phyloP scores from a whole-genome alignment of 2,888 invertebrate genomes.

The Heliconius sara region DNA sequence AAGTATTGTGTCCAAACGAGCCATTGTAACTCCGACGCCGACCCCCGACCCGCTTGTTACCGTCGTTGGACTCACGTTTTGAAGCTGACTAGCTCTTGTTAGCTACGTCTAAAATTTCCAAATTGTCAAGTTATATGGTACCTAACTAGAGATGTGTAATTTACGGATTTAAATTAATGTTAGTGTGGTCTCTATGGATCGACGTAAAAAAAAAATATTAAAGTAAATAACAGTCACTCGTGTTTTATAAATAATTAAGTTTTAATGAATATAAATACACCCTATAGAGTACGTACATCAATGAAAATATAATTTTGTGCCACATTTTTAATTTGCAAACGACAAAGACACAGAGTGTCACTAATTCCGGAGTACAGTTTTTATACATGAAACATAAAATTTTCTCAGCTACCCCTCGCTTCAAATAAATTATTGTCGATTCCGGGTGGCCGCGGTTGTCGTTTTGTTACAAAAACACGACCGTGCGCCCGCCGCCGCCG shows the following conservation, averaged over 20 bases:
- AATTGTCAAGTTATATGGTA: neutral
- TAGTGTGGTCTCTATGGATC: neutral
- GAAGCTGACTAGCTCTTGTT: constrained; percentile 55
- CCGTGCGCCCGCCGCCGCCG: constrained; percentile 61
- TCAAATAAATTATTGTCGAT: constrained; percentile 79
- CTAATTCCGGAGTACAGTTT: constrained; percentile 73
- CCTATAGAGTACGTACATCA: neutral
- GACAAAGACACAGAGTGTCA: constrained; percentile 62
- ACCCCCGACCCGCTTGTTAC: constrained; percentile 76
- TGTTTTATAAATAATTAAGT: too few species aligned
- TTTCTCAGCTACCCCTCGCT: constrained; percentile 78
- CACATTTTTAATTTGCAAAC: constrained; percentile 45
- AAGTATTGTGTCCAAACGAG: constrained; percentile 81
- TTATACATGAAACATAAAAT: constrained; percentile 74
- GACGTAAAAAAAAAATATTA: too few species aligned
- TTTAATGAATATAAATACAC: neutral
- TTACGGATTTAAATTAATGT: neutral
- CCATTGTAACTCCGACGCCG: constrained; percentile 70
- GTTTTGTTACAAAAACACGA: constrained; percentile 72
- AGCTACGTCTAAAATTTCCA: constrained; percentile 38
- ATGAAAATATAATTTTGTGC: neutral
- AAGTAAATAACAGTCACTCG: neutral
- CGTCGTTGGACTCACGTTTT: constrained; percentile 58
- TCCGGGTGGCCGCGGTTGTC: constrained; percentile 75
- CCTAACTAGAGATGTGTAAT: neutral